phyloP scores from a whole-genome alignment of 1,140 invertebrate genomes.

The Littorina saxatilis region DNA sequence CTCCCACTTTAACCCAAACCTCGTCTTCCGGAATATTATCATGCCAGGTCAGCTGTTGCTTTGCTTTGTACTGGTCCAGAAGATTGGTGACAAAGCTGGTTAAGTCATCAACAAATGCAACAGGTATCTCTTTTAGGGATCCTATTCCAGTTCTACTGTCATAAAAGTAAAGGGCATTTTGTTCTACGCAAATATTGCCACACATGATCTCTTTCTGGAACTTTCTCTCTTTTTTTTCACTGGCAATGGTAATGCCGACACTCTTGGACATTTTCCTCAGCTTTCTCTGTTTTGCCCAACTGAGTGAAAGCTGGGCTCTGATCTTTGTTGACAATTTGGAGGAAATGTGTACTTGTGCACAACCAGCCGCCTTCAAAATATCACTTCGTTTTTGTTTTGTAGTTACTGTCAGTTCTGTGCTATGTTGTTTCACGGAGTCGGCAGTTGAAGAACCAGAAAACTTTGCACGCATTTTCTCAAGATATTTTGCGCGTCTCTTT shows the following conservation, averaged over 20 bases:
- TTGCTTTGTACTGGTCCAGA: background rate
- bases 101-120: background rate
- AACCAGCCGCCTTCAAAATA: too few relatives aligned
- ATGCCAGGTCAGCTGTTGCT: slow-evolving; percentile 25
- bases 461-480: too few relatives aligned
- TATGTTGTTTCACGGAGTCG: too few relatives aligned
- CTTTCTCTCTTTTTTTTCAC: too few relatives aligned
- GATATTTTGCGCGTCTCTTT: too few relatives aligned
- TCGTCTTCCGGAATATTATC: slow-evolving; percentile 14
- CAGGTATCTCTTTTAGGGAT: background rate
- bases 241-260: background rate
- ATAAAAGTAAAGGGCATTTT: background rate
- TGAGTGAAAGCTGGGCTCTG: background rate
- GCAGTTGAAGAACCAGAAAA: too few relatives aligned
- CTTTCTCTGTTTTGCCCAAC: background rate
- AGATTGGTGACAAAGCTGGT: background rate
- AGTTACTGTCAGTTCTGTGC: too few relatives aligned
- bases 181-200: too few relatives aligned
- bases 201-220: background rate
- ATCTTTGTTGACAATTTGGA: too few relatives aligned
- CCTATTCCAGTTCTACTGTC: background rate
- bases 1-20: slow-evolving; percentile 29
- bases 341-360: too few relatives aligned
- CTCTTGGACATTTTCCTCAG: background rate
- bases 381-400: too few relatives aligned